Conservation (phyloP, 2,113 vertebrate species). For the Vulpes vulpes region DNA sequence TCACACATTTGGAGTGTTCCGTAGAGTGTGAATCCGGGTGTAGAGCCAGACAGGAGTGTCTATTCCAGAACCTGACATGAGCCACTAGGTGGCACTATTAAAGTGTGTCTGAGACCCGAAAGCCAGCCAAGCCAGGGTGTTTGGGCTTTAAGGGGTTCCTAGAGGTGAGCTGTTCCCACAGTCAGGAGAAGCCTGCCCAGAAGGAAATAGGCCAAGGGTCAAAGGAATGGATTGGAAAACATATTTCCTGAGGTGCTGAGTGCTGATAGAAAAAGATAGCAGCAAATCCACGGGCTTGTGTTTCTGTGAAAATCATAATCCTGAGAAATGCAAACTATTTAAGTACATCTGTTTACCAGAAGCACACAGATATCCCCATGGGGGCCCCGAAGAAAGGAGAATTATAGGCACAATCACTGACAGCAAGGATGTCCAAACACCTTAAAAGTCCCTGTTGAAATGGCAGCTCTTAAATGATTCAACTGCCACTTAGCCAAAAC, state of each 20-base stretch:
- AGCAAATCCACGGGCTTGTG: neutral
- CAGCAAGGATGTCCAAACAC: slow-evolving; percentile 65
- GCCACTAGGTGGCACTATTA: slow-evolving; percentile 71
- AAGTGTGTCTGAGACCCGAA: neutral
- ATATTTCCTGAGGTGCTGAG: neutral
- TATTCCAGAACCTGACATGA: slow-evolving; percentile 7
- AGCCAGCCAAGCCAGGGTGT: rapidly evolving
- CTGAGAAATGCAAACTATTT: slow-evolving; percentile 34
- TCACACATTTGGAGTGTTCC: neutral
- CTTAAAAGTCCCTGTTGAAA: slow-evolving; percentile 67
- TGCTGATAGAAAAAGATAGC: neutral
- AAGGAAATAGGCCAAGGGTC: neutral
- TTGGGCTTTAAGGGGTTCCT: neutral
- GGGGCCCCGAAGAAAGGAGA: slow-evolving; percentile 54
- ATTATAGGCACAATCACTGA: neutral
- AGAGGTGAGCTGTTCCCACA: neutral
- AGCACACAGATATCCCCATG: neutral
- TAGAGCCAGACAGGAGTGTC: neutral
- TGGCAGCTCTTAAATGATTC: slow-evolving; percentile 66
- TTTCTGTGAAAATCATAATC: slow-evolving; percentile 34
- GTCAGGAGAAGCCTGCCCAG: neutral
- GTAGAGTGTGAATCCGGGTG: neutral
- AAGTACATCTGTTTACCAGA: slow-evolving; percentile 47
- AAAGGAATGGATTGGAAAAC: neutral
- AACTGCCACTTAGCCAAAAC: slow-evolving; percentile 50